These are phyloP conservation scores for Melanostigma gelatinosum DNA, from an alignment of 2,113 vertebrate genomes.

Conservation along the genomic window DNA sequence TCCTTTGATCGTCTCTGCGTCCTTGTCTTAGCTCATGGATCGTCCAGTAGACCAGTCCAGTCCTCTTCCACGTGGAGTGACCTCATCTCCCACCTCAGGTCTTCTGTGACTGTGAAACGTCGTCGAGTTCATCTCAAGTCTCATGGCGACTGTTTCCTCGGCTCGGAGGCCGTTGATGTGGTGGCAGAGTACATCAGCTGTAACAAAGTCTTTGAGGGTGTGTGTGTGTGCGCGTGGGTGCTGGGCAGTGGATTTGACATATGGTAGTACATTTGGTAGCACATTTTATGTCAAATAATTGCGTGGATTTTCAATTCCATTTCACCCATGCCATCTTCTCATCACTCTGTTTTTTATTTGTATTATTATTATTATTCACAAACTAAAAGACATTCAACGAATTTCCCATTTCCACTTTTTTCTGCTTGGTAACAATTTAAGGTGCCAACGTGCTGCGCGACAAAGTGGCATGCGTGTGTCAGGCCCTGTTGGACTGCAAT, in stretches of 20 bases:
- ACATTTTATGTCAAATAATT: neutral
- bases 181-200: slow-evolving; percentile 85
- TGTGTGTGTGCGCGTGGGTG: neutral
- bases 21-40: slow-evolving; percentile 80
- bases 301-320: neutral
- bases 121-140: slow-evolving; percentile 88
- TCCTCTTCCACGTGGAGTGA: slow-evolving; percentile 89
- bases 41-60: slow-evolving; percentile 85
- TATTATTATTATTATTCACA: neutral
- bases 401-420: neutral
- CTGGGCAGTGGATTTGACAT: neutral
- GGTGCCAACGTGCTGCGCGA: slow-evolving; percentile 81
- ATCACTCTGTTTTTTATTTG: neutral
- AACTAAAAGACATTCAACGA: neutral
- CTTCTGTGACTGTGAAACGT: slow-evolving; percentile 90
- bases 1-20: neutral
- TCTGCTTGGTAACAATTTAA: slow-evolving; percentile 12
- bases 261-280: neutral
- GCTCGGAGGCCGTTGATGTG: slow-evolving; percentile 92
- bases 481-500: slow-evolving; percentile 90
- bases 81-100: slow-evolving; percentile 89
- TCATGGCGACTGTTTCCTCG: slow-evolving; percentile 91
- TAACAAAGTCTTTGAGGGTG: slow-evolving; percentile 74
- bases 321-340: neutral
- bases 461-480: slow-evolving; percentile 90